Conservation (phyloP, 2,888 invertebrate species). For the Amblyteles armatorius region DNA sequence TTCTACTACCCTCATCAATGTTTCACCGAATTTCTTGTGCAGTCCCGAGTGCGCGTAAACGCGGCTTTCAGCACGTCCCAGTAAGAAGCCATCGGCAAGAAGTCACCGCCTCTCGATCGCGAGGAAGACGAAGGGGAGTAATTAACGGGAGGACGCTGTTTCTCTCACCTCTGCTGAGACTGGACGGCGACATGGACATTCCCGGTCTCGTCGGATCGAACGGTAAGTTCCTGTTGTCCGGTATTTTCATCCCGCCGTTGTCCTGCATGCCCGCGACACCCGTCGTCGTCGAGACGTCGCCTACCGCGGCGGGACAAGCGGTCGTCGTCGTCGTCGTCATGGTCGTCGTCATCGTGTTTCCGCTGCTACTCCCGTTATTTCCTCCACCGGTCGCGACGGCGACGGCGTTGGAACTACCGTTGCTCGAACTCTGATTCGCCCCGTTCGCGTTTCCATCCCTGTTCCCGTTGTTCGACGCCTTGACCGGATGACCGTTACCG, state of each 20-base stretch:
- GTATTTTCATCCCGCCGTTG: constrained; percentile 79
- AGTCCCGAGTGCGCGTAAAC: not conserved
- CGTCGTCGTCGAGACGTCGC: constrained; percentile 77
- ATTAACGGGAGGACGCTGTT: constrained; percentile 27
- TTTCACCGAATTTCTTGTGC: constrained; percentile 74
- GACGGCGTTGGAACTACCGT: constrained; percentile 41
- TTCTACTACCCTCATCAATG: constrained; percentile 74
- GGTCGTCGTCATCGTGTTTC: constrained; percentile 76
- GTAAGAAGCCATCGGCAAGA: constrained; percentile 30
- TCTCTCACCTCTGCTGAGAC: constrained; percentile 91
- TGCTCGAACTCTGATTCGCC: constrained; percentile 25
- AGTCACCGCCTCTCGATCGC: constrained; percentile 43
- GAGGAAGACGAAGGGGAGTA: constrained; percentile 33
- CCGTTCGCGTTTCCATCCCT: constrained; percentile 58
- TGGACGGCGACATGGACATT: constrained; percentile 90
- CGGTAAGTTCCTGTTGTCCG: constrained; percentile 74
- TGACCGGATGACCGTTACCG: constrained; percentile 47
- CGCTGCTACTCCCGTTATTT: constrained; percentile 64
- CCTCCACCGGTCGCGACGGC: constrained; percentile 28
- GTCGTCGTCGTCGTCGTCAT: constrained; percentile 78
- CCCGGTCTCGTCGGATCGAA: constrained; percentile 82
- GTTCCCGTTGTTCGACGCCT: constrained; percentile 64
- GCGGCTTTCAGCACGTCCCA: not conserved
- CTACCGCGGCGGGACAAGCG: constrained; percentile 76
- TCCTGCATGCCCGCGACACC: constrained; percentile 73